Base-by-base conservation (phyloP, 2,888 invertebrate species). In the Pollenia griseotomentosa region DNA sequence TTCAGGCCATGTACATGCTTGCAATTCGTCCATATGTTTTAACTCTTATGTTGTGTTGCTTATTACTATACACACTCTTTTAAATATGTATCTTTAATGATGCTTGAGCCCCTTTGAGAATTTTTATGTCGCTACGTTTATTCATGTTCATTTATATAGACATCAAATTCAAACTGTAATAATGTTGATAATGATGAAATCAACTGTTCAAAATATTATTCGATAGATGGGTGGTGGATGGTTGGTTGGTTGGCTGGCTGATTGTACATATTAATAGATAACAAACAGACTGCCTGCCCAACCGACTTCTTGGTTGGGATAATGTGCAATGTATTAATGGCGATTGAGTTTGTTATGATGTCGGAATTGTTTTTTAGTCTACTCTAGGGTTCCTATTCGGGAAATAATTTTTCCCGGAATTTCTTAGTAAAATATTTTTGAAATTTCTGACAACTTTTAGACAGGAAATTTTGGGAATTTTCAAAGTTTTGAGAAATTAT, bases 71-170 rank as follows among this genome's bases (percentile, higher is more conserved):
- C 5, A 16, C 23, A 66, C 48, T 66, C 12, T 19, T 19, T 12
- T 33, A 40, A n/a, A 16, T 44, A 65, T 19, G 11, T 42, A 40
- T 19, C n/a, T 46, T 33, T 80, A 63, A 71, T 70, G 61, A 70
- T 71, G 63, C 51, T 63, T 80, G 33, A 63, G 63, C n/a, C 42
- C 70, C 71, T 79, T 80, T 71, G 70, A 80, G 63, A 71, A 53
- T 33, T 55, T 23, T 63, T 53, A 70, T 71, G 71, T 63, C 46
- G 51, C 33, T 71, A 57, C 65, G 11, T 65, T 44, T 9, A 23
- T 42, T 65, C 33, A 14, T 53, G 55, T 63, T 44, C 23, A 73
- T 51, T 57, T n/a, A 59, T 42, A 42, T 16, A 42, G 11, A 55
- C 53, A 19, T 63, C 9, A 63, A 42, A 63, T 42, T 55, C 23